Evolutionary conservation across 2,113 vertebrate species (phyloP).

Genomic region (Phalacrocorax aristotelis): DNA sequence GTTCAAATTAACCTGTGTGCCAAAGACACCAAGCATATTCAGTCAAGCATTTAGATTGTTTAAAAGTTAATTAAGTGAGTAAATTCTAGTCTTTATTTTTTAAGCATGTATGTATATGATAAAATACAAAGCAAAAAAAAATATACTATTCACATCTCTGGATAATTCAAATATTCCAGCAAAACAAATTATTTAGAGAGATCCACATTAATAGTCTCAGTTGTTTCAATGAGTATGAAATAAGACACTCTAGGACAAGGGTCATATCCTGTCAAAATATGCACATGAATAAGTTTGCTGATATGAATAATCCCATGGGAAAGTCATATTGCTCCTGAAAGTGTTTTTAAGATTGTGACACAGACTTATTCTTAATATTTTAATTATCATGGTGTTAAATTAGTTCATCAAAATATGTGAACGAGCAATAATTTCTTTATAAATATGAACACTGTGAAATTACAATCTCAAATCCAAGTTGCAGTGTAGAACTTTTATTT

Average conservation of each 20-base stretch:
- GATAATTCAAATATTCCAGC: slow-evolving; percentile 8
- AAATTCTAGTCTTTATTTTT: slow-evolving; percentile 8
- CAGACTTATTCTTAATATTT: neutral
- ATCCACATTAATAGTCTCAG: neutral
- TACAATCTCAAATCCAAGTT: neutral
- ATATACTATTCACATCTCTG: neutral
- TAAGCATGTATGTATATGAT: neutral
- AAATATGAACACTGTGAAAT: neutral
- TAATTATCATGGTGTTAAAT: neutral
- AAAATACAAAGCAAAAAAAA: slow-evolving; percentile 37
- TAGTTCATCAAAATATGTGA: neutral
- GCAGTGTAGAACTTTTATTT: neutral
- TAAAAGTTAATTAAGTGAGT: slow-evolving; percentile 53
- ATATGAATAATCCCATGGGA: neutral
- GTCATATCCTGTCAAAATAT: neutral
- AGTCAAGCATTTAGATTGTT: slow-evolving; percentile 58
- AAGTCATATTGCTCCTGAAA: neutral
- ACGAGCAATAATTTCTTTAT: neutral
- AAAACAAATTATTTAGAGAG: neutral
- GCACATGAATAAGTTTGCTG: neutral
- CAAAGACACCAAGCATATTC: slow-evolving; percentile 56
- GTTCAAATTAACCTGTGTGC: slow-evolving; percentile 54
- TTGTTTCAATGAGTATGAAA: neutral
- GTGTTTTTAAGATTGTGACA: neutral
- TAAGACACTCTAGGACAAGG: neutral